Conservation (phyloP, 1,140 invertebrate genomes). For the Stegodyphus mimosarum region DNA sequence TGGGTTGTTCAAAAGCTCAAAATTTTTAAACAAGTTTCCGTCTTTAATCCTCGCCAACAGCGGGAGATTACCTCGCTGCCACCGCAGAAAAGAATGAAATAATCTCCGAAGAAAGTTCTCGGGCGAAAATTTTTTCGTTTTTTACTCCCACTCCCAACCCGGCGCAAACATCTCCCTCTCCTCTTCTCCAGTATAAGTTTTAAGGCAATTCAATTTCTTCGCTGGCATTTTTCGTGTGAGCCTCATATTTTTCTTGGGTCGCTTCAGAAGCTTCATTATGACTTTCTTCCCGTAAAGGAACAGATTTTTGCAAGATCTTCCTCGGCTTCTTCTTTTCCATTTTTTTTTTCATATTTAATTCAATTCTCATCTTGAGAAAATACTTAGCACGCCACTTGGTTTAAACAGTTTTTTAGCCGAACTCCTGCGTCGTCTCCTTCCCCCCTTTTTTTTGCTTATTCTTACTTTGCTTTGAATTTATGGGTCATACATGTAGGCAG, state of each 20-base stretch:
- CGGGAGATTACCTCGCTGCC: too few relatives aligned
- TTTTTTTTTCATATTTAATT: conserved; percentile 45
- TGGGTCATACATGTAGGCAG: too few relatives aligned
- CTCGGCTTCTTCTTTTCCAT: not conserved
- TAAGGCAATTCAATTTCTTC: conserved; percentile 41
- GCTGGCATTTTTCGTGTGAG: conserved; percentile 6
- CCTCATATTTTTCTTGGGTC: not conserved
- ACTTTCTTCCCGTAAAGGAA: conserved; percentile 26
- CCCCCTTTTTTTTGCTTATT: too few relatives aligned
- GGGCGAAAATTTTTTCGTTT: too few relatives aligned
- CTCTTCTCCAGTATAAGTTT: conserved; percentile 14
- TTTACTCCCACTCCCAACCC: too few relatives aligned
- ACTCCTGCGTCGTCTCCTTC: too few relatives aligned
- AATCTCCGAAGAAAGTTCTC: too few relatives aligned
- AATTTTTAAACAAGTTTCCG: too few relatives aligned
- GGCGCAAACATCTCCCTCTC: not conserved
- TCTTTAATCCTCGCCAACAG: too few relatives aligned
- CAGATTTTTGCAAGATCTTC: conserved; percentile 41
- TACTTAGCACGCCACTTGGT: conserved; percentile 16
- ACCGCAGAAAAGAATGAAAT: too few relatives aligned
- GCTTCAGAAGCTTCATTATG: conserved; percentile 40
- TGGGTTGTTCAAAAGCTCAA: too few relatives aligned
- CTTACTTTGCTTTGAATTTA: too few relatives aligned
- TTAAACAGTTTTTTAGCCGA: conserved; percentile 17
- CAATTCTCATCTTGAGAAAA: conserved; percentile 29